Evolutionary conservation across 2,888 invertebrate species (phyloP).

Genomic region (Sisyra terminalis): DNA sequence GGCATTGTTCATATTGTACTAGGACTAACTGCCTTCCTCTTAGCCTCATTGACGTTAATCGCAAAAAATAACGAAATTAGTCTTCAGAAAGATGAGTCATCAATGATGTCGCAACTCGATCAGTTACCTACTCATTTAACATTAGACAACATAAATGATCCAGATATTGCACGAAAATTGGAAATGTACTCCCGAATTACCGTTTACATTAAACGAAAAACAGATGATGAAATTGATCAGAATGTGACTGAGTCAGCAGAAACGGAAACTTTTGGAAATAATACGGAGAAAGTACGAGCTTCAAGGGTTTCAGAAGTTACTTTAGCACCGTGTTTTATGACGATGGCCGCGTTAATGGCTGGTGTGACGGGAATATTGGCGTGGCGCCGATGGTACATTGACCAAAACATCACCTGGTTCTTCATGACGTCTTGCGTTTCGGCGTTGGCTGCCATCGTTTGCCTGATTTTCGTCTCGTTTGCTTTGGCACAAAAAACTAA

Average conservation of each 20-base stretch:
- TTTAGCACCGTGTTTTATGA: constrained; percentile 32
- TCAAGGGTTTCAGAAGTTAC: constrained; percentile 19
- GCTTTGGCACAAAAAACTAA: constrained; percentile 3
- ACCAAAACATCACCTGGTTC: constrained; percentile 44
- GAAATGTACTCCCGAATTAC: constrained; percentile 4
- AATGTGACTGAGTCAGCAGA: not conserved
- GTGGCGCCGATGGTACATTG: constrained; percentile 48
- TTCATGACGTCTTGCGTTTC: constrained; percentile 38
- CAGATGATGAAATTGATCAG: constrained; percentile 3
- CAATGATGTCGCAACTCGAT: constrained; percentile 8
- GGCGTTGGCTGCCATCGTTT: constrained; percentile 29
- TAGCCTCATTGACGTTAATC: constrained; percentile 35
- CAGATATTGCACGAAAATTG: constrained; percentile 4
- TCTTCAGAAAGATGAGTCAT: constrained; percentile 14
- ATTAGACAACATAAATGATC: constrained; percentile 2
- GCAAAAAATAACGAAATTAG: constrained; percentile 14
- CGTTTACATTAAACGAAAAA: constrained; percentile 12
- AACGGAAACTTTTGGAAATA: not conserved
- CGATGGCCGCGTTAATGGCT: constrained; percentile 32
- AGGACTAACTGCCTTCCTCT: constrained; percentile 36
- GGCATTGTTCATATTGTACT: constrained; percentile 44
- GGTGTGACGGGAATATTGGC: constrained; percentile 40
- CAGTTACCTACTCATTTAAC: constrained; percentile 4
- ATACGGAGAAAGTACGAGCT: not conserved
- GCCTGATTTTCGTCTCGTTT: constrained; percentile 13